Base-by-base conservation (phyloP, 2,113 vertebrate species). In the Pseudorectes ferrugineus region DNA sequence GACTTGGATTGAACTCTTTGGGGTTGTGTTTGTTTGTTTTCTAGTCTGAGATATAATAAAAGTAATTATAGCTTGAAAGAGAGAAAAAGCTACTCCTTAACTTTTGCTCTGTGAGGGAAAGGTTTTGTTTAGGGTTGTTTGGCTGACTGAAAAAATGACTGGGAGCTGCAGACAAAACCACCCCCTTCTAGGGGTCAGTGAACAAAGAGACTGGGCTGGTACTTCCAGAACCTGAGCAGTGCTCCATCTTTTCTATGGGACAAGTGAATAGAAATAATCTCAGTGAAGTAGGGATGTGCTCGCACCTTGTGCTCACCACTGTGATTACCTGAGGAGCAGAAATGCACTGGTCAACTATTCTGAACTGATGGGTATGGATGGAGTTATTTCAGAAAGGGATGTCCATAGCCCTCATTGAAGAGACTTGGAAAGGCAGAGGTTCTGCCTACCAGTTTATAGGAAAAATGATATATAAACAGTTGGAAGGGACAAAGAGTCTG, bases 291-390 rank as follows among this genome's bases (percentile, higher is more conserved):
- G 1, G 31, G 18, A n/a, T 15, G 10, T 19, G 35, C 15, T 55
- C 1, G 0, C 45, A 43, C 38, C 21, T 55, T 71, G 29, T 4
- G 4, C 29, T 49, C 11, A 23, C 18, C 9, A 18, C 17, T 51
- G 10, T 61, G 35, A 51, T 55, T 43, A 77, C 38, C 45, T 49
- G 23, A 42, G 38, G 24, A 87, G 24, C 21, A 72, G 40, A 81
- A 92, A 66, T 48, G 11, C 19, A 1, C 48, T 58, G 72, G 23
- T 55, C 16, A 29, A 12, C 13, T 74, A 3, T 58, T 54, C n/a
- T 80, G 59, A 74, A 77, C 7, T 2, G 1, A 38, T 2, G 3
- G 45, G 14, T 40, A 20, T 11, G 45, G 61, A 14, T 26, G 19
- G 10, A 89, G 14, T 8, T 78, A 20, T 48, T 75, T 43, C 5